phyloP scores from a whole-genome alignment of 2,797 vertebrate species.

The Galagoides demidoff region DNA sequence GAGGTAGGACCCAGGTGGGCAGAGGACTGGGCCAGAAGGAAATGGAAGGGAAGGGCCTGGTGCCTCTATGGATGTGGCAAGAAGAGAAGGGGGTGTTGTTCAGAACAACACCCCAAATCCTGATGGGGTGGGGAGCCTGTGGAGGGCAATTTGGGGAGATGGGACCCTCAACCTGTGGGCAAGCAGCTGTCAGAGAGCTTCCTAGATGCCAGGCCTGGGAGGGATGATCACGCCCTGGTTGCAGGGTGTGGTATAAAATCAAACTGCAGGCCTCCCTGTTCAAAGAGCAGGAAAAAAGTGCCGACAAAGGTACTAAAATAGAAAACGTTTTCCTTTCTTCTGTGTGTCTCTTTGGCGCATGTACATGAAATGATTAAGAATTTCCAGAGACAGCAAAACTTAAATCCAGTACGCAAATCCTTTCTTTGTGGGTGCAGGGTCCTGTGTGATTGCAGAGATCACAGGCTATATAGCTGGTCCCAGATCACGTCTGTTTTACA shows the following conservation, averaged over 20 bases:
- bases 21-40: not conserved
- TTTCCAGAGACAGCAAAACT: not conserved
- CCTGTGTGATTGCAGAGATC: fast-evolving
- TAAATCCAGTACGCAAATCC: fast-evolving
- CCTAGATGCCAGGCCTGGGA: not conserved
- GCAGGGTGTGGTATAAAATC: too few species aligned
- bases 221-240: not conserved
- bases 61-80: not conserved
- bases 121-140: fast-evolving
- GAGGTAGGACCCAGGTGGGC: not conserved
- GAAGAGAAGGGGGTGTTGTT: fast-evolving
- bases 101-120: not conserved
- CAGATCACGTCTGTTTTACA: not conserved
- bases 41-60: not conserved
- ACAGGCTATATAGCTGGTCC: too few species aligned
- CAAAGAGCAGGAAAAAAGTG: not conserved
- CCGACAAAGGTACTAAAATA: not conserved
- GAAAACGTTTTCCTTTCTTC: not conserved
- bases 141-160: too few species aligned
- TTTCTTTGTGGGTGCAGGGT: too few species aligned
- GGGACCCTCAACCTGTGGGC: not conserved
- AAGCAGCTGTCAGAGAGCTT: not conserved
- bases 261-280: too few species aligned
- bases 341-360: fast-evolving
- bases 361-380: not conserved